A percentile compares a stretch with the other conserved stretches of the same genome.
Conservation (phyloP, 2,113 vertebrate genomes). For the Murina feae region DNA sequence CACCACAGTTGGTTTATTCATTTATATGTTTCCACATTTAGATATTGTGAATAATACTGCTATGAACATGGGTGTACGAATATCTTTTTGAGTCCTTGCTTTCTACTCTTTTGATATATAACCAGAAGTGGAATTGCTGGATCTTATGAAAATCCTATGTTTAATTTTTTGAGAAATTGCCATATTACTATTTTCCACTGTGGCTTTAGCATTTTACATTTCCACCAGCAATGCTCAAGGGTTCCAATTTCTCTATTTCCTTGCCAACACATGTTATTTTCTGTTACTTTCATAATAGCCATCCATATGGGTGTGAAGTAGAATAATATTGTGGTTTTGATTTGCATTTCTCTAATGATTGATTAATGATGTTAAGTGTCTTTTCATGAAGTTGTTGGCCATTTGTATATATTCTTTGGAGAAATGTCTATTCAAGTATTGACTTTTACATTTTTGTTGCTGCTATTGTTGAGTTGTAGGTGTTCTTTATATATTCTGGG, state of each 20-base stretch:
- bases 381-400: not conserved
- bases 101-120: not conserved
- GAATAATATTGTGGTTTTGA: not conserved
- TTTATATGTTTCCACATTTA: not conserved
- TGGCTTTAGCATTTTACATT: not conserved
- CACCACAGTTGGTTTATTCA: not conserved
- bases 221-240: not conserved
- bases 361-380: not conserved
- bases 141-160: not conserved
- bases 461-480: not conserved
- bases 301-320: not conserved
- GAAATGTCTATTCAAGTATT: not conserved
- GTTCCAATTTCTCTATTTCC: not conserved
- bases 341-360: not conserved
- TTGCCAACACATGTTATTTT: not conserved
- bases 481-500: not conserved
- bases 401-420: not conserved
- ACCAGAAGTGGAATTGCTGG: not conserved
- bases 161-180: slow-evolving; percentile 2
- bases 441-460: not conserved
- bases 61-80: not conserved
- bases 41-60: not conserved
- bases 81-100: not conserved
- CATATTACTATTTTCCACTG: not conserved
- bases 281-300: not conserved